Evolutionary conservation across 2,888 invertebrate genomes (phyloP), one percentile per base, ranked within the genome.

Genomic region (Cybosia mesomella): DNA sequence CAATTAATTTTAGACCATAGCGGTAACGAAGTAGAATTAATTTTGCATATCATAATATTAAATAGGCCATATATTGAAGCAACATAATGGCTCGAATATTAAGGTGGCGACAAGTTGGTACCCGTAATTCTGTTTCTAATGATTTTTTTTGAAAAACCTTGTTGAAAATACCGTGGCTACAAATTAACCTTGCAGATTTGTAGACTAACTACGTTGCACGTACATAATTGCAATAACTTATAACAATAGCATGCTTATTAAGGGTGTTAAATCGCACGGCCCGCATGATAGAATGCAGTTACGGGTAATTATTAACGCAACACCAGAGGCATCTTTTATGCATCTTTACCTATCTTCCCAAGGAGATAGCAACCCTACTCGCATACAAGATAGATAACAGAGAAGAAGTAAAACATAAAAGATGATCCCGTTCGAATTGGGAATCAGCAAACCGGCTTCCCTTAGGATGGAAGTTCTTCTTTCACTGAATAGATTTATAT

Each of bases 111-210:
- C 55, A 36, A 32, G 55, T 24, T 55, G 39, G 18, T 43, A n/a
- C 49, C n/a, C n/a, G 49, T 49, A 55, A 36, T 34, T 36, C 22
- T 1, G 36, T 55, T 54, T 54, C 54, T 63, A 36, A 57, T 57
- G 55, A 64, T 39, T 64, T 55, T 36, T 24, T 22, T 57, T 57
- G 64, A 64, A 64, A 39, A 22, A 54, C 15, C 43, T 54, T 64
- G 39, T 39, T 36, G 24, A 57, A 70, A 72, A 71, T 64, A 64
- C 24, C 18, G 22, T 22, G 32, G 15, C 22, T 34, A 18, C 32
- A 32, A 63, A 63, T 54, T 63, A 63, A 54, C 64, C 22, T 64
- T 64, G 39, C 55, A 63, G 36, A 64, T 62, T 21, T 53, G 63
- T 24, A 18, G 63, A 24, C 13, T 15, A 39, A 63, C 63, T 55